Percentiles rank a stretch among this genome's conserved stretches.
phyloP scores from a whole-genome alignment of 2,797 vertebrate species.

The Chaetodon trifasciatus region DNA sequence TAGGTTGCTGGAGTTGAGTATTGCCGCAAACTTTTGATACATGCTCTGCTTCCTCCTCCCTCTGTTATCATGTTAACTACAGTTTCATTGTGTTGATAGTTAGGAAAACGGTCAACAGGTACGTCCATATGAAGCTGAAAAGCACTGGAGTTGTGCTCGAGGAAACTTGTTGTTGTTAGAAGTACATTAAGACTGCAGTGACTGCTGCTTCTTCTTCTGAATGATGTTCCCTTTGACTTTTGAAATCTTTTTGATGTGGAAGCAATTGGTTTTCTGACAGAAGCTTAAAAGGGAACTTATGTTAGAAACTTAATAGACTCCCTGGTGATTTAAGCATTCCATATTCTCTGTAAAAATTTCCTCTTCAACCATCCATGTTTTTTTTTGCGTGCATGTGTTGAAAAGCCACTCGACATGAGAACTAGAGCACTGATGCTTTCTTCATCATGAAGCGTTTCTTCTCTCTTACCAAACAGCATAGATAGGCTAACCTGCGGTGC shows the following conservation, averaged over 20 bases:
- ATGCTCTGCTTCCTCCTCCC: conserved; percentile 17
- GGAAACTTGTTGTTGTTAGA: conserved; percentile 17
- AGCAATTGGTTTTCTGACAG: conserved; percentile 29
- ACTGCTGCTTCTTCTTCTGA: conserved; percentile 9
- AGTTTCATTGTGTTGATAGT: conserved; percentile 11
- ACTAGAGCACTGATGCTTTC: conserved; percentile 22
- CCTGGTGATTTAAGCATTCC: conserved; percentile 7
- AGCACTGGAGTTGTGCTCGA: background rate
- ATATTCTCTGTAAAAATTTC: conserved; percentile 27
- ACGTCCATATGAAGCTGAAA: conserved; percentile 5
- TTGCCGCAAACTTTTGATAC: conserved; percentile 21
- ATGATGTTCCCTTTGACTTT: conserved; percentile 37
- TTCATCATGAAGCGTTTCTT: conserved; percentile 28
- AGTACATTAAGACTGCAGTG: background rate
- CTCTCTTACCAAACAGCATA: conserved; percentile 25
- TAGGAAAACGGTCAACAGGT: background rate
- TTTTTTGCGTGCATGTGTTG: background rate
- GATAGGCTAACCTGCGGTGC: conserved; percentile 21
- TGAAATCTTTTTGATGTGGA: conserved; percentile 50
- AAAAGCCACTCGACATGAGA: conserved; percentile 38
- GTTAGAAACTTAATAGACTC: conserved; percentile 44
- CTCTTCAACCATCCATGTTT: conserved; percentile 8
- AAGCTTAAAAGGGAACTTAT: conserved; percentile 41
- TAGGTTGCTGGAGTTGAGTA: conserved; percentile 38
- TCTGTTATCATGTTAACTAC: conserved; percentile 4